Conservation (phyloP, 2,113 vertebrate species). For the Athene noctua region DNA sequence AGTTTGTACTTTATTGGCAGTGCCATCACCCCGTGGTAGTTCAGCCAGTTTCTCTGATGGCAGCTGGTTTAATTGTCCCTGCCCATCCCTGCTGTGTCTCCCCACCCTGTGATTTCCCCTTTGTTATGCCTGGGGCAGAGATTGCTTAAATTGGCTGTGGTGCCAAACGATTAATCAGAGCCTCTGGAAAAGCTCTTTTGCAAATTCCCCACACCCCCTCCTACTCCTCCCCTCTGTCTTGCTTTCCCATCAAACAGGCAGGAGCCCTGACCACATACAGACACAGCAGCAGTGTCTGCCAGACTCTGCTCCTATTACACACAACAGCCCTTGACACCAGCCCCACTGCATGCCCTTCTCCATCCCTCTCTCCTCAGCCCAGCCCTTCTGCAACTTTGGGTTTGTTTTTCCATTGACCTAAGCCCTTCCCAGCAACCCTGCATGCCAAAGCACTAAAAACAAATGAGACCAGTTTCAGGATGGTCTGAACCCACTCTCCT, state of each 20-base stretch:
- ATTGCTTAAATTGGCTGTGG: conserved; percentile 16
- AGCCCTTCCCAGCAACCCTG: background rate
- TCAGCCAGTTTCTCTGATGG: background rate
- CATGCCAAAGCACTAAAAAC: background rate
- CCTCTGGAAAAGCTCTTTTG: background rate
- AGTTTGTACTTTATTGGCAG: background rate
- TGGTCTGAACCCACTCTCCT: accelerated
- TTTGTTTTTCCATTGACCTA: background rate
- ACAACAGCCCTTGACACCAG: background rate
- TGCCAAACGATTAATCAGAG: background rate
- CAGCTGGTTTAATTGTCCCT: background rate
- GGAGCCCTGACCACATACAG: background rate
- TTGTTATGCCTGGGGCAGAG: conserved; percentile 25
- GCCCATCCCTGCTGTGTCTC: background rate
- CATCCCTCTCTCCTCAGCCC: background rate
- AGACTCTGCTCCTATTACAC: background rate
- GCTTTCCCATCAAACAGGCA: background rate
- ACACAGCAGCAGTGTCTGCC: background rate
- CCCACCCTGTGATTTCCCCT: background rate
- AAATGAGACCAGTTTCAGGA: background rate
- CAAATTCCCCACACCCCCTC: background rate
- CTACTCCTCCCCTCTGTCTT: background rate
- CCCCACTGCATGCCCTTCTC: background rate
- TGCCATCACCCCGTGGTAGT: background rate
- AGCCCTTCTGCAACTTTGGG: background rate